Conservation (phyloP, 2,113 vertebrate genomes). For the Prietella phreatophila region DNA sequence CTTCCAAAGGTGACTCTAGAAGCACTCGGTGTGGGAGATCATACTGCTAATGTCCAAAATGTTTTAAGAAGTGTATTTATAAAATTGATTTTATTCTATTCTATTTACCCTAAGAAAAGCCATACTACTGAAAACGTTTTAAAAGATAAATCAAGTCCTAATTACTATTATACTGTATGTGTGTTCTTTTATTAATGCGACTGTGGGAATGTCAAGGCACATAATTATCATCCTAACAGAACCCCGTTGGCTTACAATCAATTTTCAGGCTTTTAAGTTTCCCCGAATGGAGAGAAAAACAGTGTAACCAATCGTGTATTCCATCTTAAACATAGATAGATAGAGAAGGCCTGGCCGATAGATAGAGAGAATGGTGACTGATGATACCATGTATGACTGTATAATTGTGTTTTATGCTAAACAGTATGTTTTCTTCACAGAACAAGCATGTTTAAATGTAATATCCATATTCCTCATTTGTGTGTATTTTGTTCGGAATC, state of each 20-base stretch:
- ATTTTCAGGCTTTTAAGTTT: background rate
- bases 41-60: slow-evolving; percentile 42
- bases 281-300: background rate
- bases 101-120: slow-evolving; percentile 47
- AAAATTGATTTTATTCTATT: slow-evolving; percentile 48
- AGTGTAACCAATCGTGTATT: background rate
- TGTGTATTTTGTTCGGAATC: background rate
- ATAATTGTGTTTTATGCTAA: background rate
- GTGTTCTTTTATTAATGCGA: background rate
- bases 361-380: background rate
- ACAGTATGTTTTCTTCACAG: background rate
- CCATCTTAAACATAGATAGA: no score
- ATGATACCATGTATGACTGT: background rate
- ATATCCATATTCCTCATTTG: background rate
- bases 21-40: slow-evolving; percentile 16
- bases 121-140: slow-evolving; percentile 32
- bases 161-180: background rate
- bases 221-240: background rate
- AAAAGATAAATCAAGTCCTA: background rate
- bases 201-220: no score
- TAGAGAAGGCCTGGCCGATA: background rate
- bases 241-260: background rate
- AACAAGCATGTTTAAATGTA: background rate
- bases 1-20: slow-evolving; percentile 35
- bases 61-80: slow-evolving; percentile 46